These are phyloP conservation scores for Ochlodes sylvanus DNA, from an alignment of 2,888 invertebrate genomes.

Conservation along the genomic window DNA sequence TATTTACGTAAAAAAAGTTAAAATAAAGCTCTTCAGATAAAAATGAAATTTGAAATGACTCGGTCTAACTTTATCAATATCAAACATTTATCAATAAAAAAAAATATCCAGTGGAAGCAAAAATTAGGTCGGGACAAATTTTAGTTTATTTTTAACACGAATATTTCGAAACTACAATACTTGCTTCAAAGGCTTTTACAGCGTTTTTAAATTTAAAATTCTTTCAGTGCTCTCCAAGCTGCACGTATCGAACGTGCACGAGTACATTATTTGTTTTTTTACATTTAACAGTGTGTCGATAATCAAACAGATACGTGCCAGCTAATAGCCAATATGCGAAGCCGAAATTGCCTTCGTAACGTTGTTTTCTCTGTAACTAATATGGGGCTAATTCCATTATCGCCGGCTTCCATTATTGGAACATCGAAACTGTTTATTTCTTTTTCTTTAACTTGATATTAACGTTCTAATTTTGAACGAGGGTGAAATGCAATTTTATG, in stretches of 20 bases:
- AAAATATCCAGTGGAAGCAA: neutral
- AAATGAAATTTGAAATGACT: too few relatives aligned
- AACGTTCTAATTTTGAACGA: conserved; percentile 8
- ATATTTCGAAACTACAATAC: conserved; percentile 20
- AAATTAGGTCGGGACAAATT: conserved; percentile 43
- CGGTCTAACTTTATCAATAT: neutral
- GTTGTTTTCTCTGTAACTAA: conserved; percentile 78
- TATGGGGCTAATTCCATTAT: conserved; percentile 75
- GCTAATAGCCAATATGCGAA: conserved; percentile 83
- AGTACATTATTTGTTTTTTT: conserved; percentile 8
- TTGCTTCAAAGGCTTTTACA: conserved; percentile 31
- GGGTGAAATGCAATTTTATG: too few relatives aligned
- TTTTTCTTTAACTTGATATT: conserved; percentile 28
- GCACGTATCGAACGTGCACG: conserved; percentile 11
- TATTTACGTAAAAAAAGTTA: too few relatives aligned
- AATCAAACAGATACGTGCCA: conserved; percentile 38
- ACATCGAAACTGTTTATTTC: conserved; percentile 41
- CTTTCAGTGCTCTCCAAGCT: conserved; percentile 6
- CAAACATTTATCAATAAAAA: neutral
- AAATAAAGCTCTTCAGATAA: too few relatives aligned
- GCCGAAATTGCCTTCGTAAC: conserved; percentile 83
- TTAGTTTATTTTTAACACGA: conserved; percentile 39
- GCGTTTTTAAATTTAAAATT: conserved; percentile 31
- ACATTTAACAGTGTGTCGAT: conserved; percentile 26
- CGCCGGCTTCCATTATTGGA: conserved; percentile 55